Percentiles rank a stretch among this genome's conserved stretches.
These are phyloP conservation scores for Albula goreensis DNA, from an alignment of 2,113 vertebrate species.

Conservation along the genomic window DNA sequence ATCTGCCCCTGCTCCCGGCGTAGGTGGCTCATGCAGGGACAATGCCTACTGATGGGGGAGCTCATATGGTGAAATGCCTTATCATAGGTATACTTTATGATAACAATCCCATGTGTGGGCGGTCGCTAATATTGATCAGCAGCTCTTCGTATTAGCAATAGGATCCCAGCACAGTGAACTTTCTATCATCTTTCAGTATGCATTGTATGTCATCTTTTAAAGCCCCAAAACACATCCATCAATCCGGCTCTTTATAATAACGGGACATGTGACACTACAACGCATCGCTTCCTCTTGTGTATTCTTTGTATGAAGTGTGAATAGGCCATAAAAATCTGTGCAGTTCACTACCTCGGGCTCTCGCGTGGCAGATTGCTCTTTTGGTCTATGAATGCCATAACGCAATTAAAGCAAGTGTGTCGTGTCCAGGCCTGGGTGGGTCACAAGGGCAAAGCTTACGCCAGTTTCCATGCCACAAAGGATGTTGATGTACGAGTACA, in stretches of 20 bases:
- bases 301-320: background rate
- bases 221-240: background rate
- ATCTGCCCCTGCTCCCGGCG: constrained; percentile 3
- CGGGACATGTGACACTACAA: background rate
- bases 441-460: background rate
- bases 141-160: too few relatives aligned
- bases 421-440: background rate
- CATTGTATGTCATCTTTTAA: background rate
- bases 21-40: constrained; percentile 8
- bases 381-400: background rate
- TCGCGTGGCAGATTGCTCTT: background rate
- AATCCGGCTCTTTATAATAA: background rate
- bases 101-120: background rate
- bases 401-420: background rate
- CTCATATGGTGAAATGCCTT: background rate
- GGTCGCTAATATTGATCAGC: background rate
- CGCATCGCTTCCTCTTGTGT: background rate
- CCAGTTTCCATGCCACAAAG: background rate
- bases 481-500: background rate
- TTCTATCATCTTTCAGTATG: background rate
- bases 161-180: background rate
- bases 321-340: background rate
- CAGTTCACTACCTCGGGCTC: background rate
- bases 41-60: constrained; percentile 2
- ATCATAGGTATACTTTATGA: background rate